Evolutionary conservation across 2,888 invertebrate species (phyloP).

Genomic region (Pandemis corylana): DNA sequence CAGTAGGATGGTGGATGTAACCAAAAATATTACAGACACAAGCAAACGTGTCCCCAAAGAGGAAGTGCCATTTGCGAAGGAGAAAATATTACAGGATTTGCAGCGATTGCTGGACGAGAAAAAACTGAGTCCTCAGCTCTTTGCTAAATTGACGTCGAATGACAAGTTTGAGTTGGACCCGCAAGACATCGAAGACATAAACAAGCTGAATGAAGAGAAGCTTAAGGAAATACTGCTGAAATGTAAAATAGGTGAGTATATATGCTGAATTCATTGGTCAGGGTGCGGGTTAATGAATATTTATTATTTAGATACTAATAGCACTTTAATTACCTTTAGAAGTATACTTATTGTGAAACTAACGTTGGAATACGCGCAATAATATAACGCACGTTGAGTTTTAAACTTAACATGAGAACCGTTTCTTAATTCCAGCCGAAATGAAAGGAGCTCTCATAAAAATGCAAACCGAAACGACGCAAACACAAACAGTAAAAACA

Average conservation of each 20-base stretch:
- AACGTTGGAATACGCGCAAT: neutral
- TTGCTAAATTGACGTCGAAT: conserved; percentile 74
- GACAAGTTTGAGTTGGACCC: conserved; percentile 75
- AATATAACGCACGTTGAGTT: neutral
- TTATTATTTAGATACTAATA: neutral
- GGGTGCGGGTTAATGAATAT: neutral
- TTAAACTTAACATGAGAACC: neutral
- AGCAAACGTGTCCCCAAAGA: conserved; percentile 56
- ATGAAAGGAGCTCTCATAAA: neutral
- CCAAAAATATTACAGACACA: conserved; percentile 54
- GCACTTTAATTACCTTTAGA: neutral
- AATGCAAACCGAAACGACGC: neutral
- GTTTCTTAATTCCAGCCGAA: conserved; percentile 13
- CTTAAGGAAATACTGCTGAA: conserved; percentile 68
- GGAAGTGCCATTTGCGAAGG: conserved; percentile 49
- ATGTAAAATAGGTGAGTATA: conserved; percentile 70
- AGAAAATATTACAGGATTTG: conserved; percentile 62
- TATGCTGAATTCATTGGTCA: neutral
- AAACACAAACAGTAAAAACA: neutral
- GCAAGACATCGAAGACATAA: conserved; percentile 79
- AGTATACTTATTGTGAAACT: too few relatives aligned
- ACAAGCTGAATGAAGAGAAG: conserved; percentile 68
- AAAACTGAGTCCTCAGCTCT: conserved; percentile 73
- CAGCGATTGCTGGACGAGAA: conserved; percentile 66
- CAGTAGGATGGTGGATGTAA: conserved; percentile 51